Evolutionary conservation across 2,113 vertebrate species (phyloP).

Genomic region (Nipponia nippon): DNA sequence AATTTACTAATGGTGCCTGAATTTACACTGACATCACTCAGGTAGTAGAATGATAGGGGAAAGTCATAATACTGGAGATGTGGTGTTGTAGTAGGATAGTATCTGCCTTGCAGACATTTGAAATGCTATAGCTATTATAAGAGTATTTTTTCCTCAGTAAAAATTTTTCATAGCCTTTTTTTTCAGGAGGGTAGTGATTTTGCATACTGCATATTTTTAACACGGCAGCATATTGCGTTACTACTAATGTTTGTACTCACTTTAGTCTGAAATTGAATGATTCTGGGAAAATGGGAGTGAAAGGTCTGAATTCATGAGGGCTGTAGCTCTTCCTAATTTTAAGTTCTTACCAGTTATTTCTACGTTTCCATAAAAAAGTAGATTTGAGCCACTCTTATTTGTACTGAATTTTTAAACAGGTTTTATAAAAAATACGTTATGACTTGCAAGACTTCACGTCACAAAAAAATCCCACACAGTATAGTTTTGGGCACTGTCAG

Average conservation of each 20-base stretch:
- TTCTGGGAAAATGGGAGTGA: background rate
- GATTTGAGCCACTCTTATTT: background rate
- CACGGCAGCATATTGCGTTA: conserved; percentile 17
- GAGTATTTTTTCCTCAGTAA: conserved; percentile 71
- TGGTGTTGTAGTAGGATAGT: conserved; percentile 58
- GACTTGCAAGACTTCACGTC: background rate
- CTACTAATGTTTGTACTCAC: background rate
- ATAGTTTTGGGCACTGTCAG: background rate
- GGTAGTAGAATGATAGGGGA: conserved; percentile 78
- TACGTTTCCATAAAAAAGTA: background rate
- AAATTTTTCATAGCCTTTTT: conserved; percentile 67
- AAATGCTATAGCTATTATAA: conserved; percentile 66
- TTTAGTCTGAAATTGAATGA: background rate
- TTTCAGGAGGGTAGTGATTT: conserved; percentile 65
- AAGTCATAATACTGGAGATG: conserved; percentile 66
- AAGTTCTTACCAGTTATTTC: background rate
- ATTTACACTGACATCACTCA: conserved; percentile 84
- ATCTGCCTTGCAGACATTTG: conserved; percentile 70
- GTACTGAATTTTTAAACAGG: background rate
- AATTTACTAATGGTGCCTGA: conserved; percentile 83
- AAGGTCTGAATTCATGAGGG: conserved; percentile 15
- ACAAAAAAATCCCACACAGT: background rate
- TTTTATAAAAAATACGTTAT: background rate
- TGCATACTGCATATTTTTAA: conserved; percentile 48
- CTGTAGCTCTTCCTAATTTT: background rate